Evolutionary conservation across 1,140 invertebrate species (phyloP).

Genomic region (Musca domestica): DNA sequence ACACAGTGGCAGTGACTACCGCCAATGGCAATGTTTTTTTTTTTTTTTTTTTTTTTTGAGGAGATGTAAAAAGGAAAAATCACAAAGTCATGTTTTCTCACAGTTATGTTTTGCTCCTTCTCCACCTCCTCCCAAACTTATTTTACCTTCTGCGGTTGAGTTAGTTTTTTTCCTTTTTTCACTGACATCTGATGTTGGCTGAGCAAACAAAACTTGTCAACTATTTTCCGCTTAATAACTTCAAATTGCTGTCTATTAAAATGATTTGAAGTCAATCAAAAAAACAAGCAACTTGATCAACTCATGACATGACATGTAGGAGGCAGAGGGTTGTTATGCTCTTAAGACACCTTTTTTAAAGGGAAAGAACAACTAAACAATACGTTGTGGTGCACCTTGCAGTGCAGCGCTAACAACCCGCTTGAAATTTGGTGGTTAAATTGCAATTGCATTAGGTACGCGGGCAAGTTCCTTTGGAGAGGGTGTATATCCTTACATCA

Average conservation of each 20-base stretch:
- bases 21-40: too few species aligned
- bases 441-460: not conserved
- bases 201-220: constrained; percentile 14
- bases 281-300: not conserved
- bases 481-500: too few species aligned
- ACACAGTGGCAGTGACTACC: too few species aligned
- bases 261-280: constrained; percentile 14
- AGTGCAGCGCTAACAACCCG: too few species aligned
- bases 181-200: not conserved
- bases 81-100: constrained; percentile 25
- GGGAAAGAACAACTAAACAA: too few species aligned
- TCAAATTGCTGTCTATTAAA: constrained; percentile 15
- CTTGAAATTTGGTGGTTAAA: not conserved
- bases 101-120: constrained; percentile 10
- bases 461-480: too few species aligned
- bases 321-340: too few species aligned
- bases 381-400: too few species aligned
- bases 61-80: not conserved
- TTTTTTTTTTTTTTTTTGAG: too few species aligned
- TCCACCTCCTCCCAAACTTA: not conserved
- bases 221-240: constrained; percentile 23
- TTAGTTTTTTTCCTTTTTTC: too few species aligned
- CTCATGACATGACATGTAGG: not conserved
- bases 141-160: too few species aligned
- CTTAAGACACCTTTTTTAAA: too few species aligned